Percentiles rank a stretch among this genome's conserved stretches.
These are phyloP conservation scores for Apodemia duryi DNA, from an alignment of 2,888 invertebrate genomes.

Conservation along the genomic window DNA sequence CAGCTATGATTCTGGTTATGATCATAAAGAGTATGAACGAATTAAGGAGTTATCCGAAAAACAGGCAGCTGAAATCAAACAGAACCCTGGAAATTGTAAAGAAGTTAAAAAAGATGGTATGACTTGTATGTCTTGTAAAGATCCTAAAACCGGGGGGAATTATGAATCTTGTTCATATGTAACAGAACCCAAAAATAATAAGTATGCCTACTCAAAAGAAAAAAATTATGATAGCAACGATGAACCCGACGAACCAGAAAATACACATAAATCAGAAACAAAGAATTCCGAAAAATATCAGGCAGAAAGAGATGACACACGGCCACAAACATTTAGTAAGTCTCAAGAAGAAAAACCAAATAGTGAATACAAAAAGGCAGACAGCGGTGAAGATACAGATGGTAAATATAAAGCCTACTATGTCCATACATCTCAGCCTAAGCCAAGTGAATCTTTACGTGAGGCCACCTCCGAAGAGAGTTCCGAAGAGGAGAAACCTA, in stretches of 20 bases:
- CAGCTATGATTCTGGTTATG: conserved; percentile 71
- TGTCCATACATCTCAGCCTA: conserved; percentile 57
- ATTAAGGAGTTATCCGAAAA: conserved; percentile 81
- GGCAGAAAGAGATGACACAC: conserved; percentile 44
- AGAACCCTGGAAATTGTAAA: conserved; percentile 82
- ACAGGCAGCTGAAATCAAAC: conserved; percentile 80
- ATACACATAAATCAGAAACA: conserved; percentile 57
- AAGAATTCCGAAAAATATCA: conserved; percentile 56
- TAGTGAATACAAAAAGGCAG: conserved; percentile 44
- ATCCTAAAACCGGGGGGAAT: conserved; percentile 85
- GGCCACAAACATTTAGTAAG: conserved; percentile 46
- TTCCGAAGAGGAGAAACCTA: conserved; percentile 55
- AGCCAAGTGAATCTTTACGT: conserved; percentile 57
- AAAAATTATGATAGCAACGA: conserved; percentile 81
- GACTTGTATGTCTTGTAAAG: conserved; percentile 86
- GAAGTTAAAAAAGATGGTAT: conserved; percentile 82
- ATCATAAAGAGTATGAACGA: conserved; percentile 75
- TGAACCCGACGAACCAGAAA: conserved; percentile 71
- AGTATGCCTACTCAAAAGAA: conserved; percentile 83
- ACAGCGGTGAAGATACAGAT: conserved; percentile 46
- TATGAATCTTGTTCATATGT: conserved; percentile 90
- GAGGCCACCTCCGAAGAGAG: conserved; percentile 50
- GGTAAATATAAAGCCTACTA: conserved; percentile 67
- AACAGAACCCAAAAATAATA: conserved; percentile 84
- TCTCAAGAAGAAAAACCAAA: conserved; percentile 46